Base-by-base conservation (phyloP, 1,140 invertebrate genomes). In the Aphidius gifuensis region DNA sequence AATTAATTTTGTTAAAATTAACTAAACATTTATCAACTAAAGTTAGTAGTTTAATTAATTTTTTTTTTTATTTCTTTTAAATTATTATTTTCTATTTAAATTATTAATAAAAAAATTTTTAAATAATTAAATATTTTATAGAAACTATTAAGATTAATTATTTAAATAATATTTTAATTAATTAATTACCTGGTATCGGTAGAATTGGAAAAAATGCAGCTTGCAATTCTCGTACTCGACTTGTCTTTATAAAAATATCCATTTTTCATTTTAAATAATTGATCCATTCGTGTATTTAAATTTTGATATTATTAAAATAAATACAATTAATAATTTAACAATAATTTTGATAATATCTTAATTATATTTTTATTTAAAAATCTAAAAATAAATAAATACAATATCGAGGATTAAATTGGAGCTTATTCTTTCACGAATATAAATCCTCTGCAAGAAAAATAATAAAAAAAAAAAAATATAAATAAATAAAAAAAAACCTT, bases 181-280 rank as follows among this genome's bases (percentile, higher is more conserved):
- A 6, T 38, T 55, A 68, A 85, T 74, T 62, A 78, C 77, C 74
- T 56, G 77, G 71, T 48, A 78, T 75, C 38, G 75, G 73, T 47
- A 71, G 72, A 56, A 83, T 70, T 43, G 85, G 86, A 75, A 87
- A 87, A 43, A 87, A 71, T 39, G 82, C 80, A 40, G 85, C 83
- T 73, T 87, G 86, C 60, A 87, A 74, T 58, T 84, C 80, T 74
- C 82, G 83, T 11, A 87, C 84, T 78, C 78, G 80, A 60, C 72
- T 72, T 32, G 23, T 32, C 60, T 60, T 69, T 49, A 66, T 59
- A n/a, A 61, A 49, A 50, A 61, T 67, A 67, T 71, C 67, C 70
- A 71, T 71, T 55, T 61, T 57, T 66, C 60, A 60, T 60, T 60
- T 21, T 58, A 49, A 47, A 49, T 58, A 47, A 58, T 55, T 55